Percentiles rank a stretch among this genome's conserved stretches.
These are phyloP conservation scores for Cotesia glomerata DNA, from an alignment of 1,140 invertebrate genomes.

Conservation along the genomic window DNA sequence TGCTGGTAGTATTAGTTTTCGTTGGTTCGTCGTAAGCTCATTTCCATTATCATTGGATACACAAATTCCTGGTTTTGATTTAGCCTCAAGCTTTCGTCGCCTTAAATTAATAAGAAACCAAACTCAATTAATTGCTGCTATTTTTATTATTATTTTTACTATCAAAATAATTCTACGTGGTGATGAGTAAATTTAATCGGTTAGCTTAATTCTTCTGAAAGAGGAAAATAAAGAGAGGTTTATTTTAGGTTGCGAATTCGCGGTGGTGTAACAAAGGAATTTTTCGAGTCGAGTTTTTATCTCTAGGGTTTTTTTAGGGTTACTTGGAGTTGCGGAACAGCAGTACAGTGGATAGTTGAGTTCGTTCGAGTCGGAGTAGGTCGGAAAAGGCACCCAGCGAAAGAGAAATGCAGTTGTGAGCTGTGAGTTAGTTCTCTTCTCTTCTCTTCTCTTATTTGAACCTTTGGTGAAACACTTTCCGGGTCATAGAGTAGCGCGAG, in stretches of 20 bases:
- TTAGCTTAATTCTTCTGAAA: no score
- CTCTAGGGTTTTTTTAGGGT: no score
- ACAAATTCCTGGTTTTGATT: not conserved
- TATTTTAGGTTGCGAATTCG: not conserved
- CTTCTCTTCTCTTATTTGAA: conserved; percentile 3
- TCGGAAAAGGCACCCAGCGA: not conserved
- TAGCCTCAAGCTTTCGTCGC: not conserved
- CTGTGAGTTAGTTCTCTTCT: not conserved
- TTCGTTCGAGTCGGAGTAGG: not conserved
- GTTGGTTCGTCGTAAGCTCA: no score
- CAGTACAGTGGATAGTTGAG: no score
- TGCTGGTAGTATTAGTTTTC: no score
- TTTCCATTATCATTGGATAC: not conserved
- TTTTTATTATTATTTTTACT: not conserved
- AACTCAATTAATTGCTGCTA: not conserved
- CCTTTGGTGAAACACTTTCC: conserved; percentile 2
- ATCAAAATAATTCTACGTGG: not conserved
- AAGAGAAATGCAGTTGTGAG: not conserved
- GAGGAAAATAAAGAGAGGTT: no score
- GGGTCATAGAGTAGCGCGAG: conserved; percentile 6
- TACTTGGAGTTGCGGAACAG: not conserved
- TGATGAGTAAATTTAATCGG: not conserved
- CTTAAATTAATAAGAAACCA: no score
- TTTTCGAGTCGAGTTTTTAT: no score
- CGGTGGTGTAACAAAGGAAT: not conserved